phyloP scores from a whole-genome alignment of 2,113 vertebrate genomes.

The Oreochromis tanganicae region DNA sequence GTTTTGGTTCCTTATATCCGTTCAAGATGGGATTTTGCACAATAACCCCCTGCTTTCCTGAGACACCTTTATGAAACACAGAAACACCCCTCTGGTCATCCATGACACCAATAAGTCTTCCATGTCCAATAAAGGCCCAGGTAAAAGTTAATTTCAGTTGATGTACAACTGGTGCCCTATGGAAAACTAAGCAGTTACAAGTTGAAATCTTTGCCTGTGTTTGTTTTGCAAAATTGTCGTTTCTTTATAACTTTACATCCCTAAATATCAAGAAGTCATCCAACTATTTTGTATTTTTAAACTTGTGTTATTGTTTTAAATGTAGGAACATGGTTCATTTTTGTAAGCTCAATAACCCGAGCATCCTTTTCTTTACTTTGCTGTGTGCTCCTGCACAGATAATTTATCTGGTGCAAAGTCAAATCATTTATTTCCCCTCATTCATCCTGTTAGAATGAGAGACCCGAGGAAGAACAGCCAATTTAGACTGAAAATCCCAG shows the following conservation, averaged over 20 bases:
- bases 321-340: neutral
- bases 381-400: constrained; percentile 19
- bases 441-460: constrained; percentile 64
- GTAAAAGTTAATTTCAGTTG: neutral
- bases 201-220: neutral
- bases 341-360: neutral
- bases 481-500: constrained; percentile 68
- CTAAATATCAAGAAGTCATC: neutral
- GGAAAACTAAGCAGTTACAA: neutral
- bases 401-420: constrained; percentile 67
- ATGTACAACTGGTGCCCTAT: neutral
- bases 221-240: neutral
- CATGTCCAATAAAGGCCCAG: neutral
- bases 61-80: constrained; percentile 3
- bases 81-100: neutral
- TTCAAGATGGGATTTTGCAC: neutral
- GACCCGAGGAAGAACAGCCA: constrained; percentile 64
- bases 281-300: neutral
- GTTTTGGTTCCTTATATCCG: neutral
- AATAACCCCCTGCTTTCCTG: neutral
- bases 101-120: constrained; percentile 5
- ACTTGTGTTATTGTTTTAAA: neutral
- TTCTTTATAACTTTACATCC: neutral
- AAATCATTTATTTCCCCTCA: constrained; percentile 67
- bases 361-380: constrained; percentile 6